phyloP scores from a whole-genome alignment of 2,113 vertebrate genomes.

The Paedocypris sp. region DNA sequence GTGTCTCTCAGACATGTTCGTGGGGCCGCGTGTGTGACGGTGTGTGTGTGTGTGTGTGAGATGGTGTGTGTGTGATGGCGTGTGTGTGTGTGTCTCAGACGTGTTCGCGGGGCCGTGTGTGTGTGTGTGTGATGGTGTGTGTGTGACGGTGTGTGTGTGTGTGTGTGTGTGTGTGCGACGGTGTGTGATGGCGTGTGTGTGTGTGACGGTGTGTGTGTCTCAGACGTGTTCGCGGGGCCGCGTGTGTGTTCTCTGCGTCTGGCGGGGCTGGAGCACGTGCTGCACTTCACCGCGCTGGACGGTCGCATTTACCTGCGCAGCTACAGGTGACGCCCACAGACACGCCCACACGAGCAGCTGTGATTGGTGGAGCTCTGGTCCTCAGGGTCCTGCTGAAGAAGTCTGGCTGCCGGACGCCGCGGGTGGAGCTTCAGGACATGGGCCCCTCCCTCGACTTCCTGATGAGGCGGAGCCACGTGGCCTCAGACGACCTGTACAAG shows the following conservation, averaged over 20 bases:
- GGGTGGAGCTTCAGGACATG: conserved; percentile 92
- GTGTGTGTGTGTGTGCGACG: background rate
- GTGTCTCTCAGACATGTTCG: conserved; percentile 81
- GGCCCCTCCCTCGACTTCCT: conserved; percentile 82
- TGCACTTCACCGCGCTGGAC: conserved; percentile 85
- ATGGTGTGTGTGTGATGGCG: too few relatives aligned
- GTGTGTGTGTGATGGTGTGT: conserved; percentile 4
- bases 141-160: too few relatives aligned
- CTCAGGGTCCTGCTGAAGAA: conserved; percentile 85
- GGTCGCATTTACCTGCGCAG: conserved; percentile 86
- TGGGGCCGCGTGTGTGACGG: conserved; percentile 73
- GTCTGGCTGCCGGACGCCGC: conserved; percentile 84
- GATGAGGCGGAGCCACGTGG: conserved; percentile 79
- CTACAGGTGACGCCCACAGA: conserved; percentile 66
- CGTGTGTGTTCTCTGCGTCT: conserved; percentile 72
- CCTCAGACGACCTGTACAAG: conserved; percentile 89
- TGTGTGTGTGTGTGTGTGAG: background rate
- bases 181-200: too few relatives aligned
- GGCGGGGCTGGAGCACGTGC: conserved; percentile 81
- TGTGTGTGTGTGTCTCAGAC: conserved; percentile 68
- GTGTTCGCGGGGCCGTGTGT: conserved; percentile 87
- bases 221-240: conserved; percentile 93
- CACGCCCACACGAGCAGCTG: background rate
- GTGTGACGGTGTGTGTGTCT: background rate
- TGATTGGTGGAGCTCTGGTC: background rate